Percentiles rank a stretch among this genome's conserved stretches.
Conservation (phyloP, 2,888 invertebrate species). For the Cataglyphis altisquamis region DNA sequence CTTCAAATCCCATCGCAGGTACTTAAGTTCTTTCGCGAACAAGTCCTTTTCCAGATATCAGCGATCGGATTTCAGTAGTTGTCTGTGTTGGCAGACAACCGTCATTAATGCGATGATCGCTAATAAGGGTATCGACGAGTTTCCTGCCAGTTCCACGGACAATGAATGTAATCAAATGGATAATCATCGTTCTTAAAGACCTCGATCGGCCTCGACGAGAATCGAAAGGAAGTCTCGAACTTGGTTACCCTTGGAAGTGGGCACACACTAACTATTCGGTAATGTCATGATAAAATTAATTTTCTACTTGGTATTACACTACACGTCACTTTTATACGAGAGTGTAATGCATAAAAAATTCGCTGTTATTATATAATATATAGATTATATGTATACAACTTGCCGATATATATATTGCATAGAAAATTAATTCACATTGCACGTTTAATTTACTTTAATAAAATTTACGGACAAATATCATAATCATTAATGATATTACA, state of each 20-base stretch:
- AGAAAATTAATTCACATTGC: not conserved
- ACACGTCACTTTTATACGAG: not conserved
- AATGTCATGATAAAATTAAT: constrained; percentile 31
- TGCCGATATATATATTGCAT: not conserved
- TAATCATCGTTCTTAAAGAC: constrained; percentile 50
- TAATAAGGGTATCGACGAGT: constrained; percentile 61
- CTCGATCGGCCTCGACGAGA: constrained; percentile 23
- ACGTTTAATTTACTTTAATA: not conserved
- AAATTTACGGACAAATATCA: not conserved
- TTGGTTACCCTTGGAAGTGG: not conserved
- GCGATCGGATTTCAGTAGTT: constrained; percentile 23
- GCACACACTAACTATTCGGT: not conserved
- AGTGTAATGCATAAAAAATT: constrained; percentile 8
- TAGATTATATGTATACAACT: not conserved
- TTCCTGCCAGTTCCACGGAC: constrained; percentile 56
- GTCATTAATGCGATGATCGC: constrained; percentile 58
- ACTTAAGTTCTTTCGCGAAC: not conserved
- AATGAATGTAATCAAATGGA: constrained; percentile 61
- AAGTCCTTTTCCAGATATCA: not conserved
- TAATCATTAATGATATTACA: not conserved
- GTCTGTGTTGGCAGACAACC: constrained; percentile 23
- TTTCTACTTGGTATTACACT: not conserved
- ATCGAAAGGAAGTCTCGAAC: constrained; percentile 20
- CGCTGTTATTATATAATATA: not conserved
- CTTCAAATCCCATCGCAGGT: not conserved